Evolutionary conservation across 2,113 vertebrate genomes (phyloP).

Genomic region (Todiramphus chloris): DNA sequence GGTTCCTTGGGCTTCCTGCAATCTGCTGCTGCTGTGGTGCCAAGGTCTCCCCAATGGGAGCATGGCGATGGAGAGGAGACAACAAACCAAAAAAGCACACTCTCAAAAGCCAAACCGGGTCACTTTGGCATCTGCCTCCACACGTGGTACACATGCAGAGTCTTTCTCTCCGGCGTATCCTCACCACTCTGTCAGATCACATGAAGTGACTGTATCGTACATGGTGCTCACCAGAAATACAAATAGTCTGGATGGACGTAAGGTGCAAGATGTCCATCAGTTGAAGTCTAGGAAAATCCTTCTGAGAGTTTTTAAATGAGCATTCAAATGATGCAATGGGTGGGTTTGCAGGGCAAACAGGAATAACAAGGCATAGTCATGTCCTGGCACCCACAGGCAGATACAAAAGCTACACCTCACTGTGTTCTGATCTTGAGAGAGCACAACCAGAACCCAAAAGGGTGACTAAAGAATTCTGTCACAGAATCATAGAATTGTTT

Average conservation of each 20-base stretch:
- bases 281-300: not conserved
- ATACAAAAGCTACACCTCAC: not conserved
- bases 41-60: not conserved
- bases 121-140: not conserved
- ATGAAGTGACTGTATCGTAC: rapidly evolving
- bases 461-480: not conserved
- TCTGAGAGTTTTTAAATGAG: not conserved
- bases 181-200: rapidly evolving
- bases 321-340: not conserved
- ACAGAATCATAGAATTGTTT: no score
- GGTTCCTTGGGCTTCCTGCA: not conserved
- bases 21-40: not conserved
- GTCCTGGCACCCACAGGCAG: rapidly evolving
- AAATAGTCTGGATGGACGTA: rapidly evolving
- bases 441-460: not conserved
- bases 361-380: not conserved
- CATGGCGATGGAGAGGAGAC: not conserved
- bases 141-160: rapidly evolving
- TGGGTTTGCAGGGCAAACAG: not conserved
- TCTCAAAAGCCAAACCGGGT: not conserved
- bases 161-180: not conserved
- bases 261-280: not conserved
- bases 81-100: not conserved
- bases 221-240: rapidly evolving
- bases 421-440: not conserved